phyloP scores from a whole-genome alignment of 2,888 invertebrate genomes.

The Synergus umbraculus region DNA sequence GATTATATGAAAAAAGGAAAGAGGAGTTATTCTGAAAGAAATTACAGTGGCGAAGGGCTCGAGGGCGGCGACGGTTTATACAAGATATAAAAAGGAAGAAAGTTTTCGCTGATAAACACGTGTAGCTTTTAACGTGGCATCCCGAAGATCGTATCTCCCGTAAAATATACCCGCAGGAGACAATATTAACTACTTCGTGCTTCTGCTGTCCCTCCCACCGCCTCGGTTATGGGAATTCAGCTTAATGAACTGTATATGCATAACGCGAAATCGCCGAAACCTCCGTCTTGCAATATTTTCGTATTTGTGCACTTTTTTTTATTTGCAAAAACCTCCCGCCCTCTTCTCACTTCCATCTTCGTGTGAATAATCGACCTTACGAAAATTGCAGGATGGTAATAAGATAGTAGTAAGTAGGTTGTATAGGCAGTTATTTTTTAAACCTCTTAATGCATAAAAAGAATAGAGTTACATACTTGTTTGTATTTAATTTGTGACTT shows the following conservation, averaged over 20 bases:
- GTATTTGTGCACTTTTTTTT: slow-evolving; percentile 16
- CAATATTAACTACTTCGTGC: slow-evolving; percentile 77
- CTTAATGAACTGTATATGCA: slow-evolving; percentile 67
- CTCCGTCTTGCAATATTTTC: slow-evolving; percentile 40
- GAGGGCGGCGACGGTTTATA: slow-evolving; percentile 56
- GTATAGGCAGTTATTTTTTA: background rate
- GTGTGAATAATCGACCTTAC: background rate
- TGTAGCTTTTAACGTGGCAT: slow-evolving; percentile 77
- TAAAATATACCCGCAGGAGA: slow-evolving; percentile 76
- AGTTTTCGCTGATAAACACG: slow-evolving; percentile 75
- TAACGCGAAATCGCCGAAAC: slow-evolving; percentile 58
- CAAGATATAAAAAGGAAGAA: slow-evolving; percentile 48
- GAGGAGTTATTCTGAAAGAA: slow-evolving; percentile 64
- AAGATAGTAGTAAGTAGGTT: background rate
- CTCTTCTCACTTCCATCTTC: slow-evolving; percentile 49
- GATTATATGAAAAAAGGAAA: slow-evolving; percentile 33
- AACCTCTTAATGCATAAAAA: background rate
- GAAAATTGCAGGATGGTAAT: slow-evolving; percentile 25
- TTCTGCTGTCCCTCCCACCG: slow-evolving; percentile 67
- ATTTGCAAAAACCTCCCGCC: slow-evolving; percentile 39
- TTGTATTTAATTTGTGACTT: background rate
- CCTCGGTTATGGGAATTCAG: slow-evolving; percentile 57
- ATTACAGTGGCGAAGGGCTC: slow-evolving; percentile 64
- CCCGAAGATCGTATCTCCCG: slow-evolving; percentile 74
- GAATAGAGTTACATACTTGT: background rate